Percentiles rank a stretch among this genome's conserved stretches.
Evolutionary conservation across 2,888 invertebrate species (phyloP).

Genomic region (Rhopalosiphum nymphaeae): DNA sequence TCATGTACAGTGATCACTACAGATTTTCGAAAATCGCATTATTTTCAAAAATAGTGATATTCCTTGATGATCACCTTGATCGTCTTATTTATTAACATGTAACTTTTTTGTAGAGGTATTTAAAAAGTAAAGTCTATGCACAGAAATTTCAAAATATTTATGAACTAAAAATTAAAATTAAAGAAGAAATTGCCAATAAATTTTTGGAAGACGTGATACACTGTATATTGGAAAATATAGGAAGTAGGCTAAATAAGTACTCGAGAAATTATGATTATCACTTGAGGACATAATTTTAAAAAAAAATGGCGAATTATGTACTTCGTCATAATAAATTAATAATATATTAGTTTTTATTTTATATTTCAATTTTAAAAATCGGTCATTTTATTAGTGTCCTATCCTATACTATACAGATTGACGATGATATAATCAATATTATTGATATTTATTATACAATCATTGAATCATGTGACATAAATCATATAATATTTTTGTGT

Average conservation of each 20-base stretch:
- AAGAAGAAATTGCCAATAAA: not conserved
- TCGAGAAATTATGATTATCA: not conserved
- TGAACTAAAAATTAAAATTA: not conserved
- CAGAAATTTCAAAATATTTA: no score
- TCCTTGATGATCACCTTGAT: not conserved
- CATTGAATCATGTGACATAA: not conserved
- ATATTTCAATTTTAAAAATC: not conserved
- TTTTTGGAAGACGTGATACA: not conserved
- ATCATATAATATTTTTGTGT: not conserved
- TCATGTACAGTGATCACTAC: no score
- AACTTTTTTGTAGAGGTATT: not conserved
- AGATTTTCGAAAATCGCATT: no score
- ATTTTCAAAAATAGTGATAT: not conserved
- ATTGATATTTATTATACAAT: not conserved
- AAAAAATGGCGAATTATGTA: not conserved
- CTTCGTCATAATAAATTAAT: not conserved
- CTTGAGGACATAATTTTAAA: not conserved
- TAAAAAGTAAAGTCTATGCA: no score
- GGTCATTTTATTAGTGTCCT: not conserved
- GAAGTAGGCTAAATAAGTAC: not conserved
- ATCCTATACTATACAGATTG: not conserved
- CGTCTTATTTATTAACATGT: not conserved
- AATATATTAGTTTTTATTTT: not conserved
- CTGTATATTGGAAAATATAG: not conserved
- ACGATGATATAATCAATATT: not conserved